A percentile compares a stretch with the other conserved stretches of the same genome.
Evolutionary conservation across 2,888 invertebrate species (phyloP).

Genomic region (Agrotis puta): DNA sequence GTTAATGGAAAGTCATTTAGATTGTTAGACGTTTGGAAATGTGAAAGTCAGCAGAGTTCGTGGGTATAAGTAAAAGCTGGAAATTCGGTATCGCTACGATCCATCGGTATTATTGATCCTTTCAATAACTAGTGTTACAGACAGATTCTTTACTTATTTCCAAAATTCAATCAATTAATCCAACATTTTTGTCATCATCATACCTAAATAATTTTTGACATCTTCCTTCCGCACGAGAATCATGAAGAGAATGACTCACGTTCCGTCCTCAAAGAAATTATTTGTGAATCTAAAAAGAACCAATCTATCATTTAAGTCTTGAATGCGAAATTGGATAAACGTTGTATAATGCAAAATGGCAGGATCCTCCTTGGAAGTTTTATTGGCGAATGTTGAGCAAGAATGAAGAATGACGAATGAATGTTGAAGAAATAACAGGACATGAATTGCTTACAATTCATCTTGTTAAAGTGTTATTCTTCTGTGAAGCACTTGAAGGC

Average conservation of each 20-base stretch:
- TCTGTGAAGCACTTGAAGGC: background rate
- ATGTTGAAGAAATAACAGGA: slow-evolving; percentile 44
- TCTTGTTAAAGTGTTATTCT: slow-evolving; percentile 18
- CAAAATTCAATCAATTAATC: too few species aligned
- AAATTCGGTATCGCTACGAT: slow-evolving; percentile 16
- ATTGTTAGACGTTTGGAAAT: slow-evolving; percentile 43
- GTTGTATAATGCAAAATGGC: slow-evolving; percentile 44
- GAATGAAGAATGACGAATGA: slow-evolving; percentile 22
- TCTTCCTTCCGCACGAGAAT: slow-evolving; percentile 1
- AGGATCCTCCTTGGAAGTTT: slow-evolving; percentile 40
- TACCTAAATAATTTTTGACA: background rate
- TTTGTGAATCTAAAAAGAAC: slow-evolving; percentile 17
- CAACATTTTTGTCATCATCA: too few species aligned
- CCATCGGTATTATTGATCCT: background rate
- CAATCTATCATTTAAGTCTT: slow-evolving; percentile 47
- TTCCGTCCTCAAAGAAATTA: slow-evolving; percentile 22
- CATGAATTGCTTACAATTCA: slow-evolving; percentile 33
- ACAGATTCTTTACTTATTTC: background rate
- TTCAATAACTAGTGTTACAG: background rate
- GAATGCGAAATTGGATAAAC: slow-evolving; percentile 60
- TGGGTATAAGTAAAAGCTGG: background rate
- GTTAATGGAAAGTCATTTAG: slow-evolving; percentile 55
- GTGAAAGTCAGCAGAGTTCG: slow-evolving; percentile 39
- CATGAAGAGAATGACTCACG: background rate
- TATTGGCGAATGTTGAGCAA: slow-evolving; percentile 34